Percentiles rank a stretch among this genome's conserved stretches.
These are phyloP conservation scores for Synergus japonicus DNA, from an alignment of 2,888 invertebrate species.

Conservation along the genomic window DNA sequence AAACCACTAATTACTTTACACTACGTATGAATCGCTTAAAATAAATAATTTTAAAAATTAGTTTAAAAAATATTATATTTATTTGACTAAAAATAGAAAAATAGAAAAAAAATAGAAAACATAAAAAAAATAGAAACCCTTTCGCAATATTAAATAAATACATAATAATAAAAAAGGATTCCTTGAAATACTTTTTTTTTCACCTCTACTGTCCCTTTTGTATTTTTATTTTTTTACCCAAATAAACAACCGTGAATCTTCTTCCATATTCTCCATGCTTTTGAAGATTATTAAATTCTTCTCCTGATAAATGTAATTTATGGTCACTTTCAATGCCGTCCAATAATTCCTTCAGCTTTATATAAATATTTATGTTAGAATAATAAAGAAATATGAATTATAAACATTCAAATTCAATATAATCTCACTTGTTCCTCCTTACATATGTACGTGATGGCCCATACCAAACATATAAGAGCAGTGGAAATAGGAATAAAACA, in stretches of 20 bases:
- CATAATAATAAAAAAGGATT: no score
- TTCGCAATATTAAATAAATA: no score
- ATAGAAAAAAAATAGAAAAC: no score
- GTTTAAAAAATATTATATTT: neutral
- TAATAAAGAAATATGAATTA: no score
- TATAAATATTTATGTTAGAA: neutral
- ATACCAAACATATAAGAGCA: neutral
- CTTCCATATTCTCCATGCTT: constrained; percentile 19
- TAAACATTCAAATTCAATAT: neutral
- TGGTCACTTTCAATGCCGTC: neutral
- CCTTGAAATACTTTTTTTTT: neutral
- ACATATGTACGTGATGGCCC: constrained; percentile 8
- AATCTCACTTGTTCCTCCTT: constrained; percentile 27
- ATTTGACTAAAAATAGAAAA: no score
- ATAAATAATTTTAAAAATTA: neutral
- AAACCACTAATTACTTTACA: neutral
- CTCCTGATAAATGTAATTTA: neutral
- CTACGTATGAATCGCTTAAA: no score
- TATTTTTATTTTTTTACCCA: constrained; percentile 4
- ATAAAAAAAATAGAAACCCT: no score
- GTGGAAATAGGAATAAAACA: constrained; percentile 20
- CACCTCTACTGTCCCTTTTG: constrained; percentile 9
- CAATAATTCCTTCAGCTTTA: neutral
- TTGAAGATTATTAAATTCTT: neutral
- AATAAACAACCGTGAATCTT: constrained; percentile 12